Evolutionary conservation across 2,888 invertebrate genomes (phyloP), one percentile per base, ranked within the genome.

Genomic region (Cosmopolites sordidus): DNA sequence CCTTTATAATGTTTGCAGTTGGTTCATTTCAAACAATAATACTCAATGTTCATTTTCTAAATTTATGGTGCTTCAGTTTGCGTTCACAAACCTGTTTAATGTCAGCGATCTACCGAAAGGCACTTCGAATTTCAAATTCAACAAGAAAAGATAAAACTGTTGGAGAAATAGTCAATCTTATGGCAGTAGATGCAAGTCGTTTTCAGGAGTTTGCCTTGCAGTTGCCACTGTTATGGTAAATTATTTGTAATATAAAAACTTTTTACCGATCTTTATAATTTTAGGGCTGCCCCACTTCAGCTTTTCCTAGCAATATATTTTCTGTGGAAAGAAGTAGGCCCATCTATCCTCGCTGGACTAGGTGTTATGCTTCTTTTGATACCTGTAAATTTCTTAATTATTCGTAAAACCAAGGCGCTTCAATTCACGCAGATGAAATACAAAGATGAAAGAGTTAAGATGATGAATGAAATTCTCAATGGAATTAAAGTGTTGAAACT

Each of bases 401-500:
- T 78, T 0, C 67, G 66, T 22, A 68, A 66, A 66, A 74, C 79
- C 68, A 76, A 76, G 58, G 70, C 63, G 22, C 58, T 71, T 5
- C 75, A 75, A 67, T 67, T 75, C 11, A 65, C 70, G 43, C 79
- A 79, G 67, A 79, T 81, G 78, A 73, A 73, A 47, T 69, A 69
- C 49, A 80, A 80, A 65, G 81, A 80, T 59, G 72, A 78, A 44
- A 64, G 82, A 29, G 76, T 81, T 12, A 81, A 81, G 62, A 65
- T 79, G 43, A 79, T 80, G 73, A 80, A 77, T 58, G 82, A 74
- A 68, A 75, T 80, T 46, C 69, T 82, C 11, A 78, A 75, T 60
- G 81, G 81, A 30, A 80, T 82, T 43, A 80, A 79, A 74, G 77
- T 79, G 9, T 64, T 82, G 61, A 82, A 82, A 62, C 65, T 82